phyloP scores from a whole-genome alignment of 2,113 vertebrate species.

The Silurus meridionalis region DNA sequence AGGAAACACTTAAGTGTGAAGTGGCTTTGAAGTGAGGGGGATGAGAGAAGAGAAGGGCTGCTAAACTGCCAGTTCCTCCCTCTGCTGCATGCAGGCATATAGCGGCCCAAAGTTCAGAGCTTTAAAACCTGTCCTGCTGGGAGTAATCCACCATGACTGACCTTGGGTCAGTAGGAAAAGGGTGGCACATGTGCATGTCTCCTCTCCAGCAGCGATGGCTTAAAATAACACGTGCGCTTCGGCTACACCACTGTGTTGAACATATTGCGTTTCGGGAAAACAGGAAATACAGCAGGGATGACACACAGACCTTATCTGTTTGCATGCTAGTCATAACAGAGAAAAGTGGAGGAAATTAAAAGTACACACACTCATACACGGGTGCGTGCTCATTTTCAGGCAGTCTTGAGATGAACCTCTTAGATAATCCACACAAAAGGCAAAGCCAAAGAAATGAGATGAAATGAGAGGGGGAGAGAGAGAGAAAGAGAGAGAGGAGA shows the following conservation, averaged over 20 bases:
- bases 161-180: slow-evolving; percentile 31
- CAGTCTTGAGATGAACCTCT: slow-evolving; percentile 36
- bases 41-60: slow-evolving; percentile 37
- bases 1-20: slow-evolving; percentile 51
- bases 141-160: slow-evolving; percentile 36
- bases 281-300: slow-evolving; percentile 6
- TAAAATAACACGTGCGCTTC: slow-evolving; percentile 35
- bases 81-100: slow-evolving; percentile 20
- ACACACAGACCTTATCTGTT: slow-evolving; percentile 22
- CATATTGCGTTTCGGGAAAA: neutral
- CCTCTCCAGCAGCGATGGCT: slow-evolving; percentile 21
- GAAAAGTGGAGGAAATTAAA: slow-evolving; percentile 18
- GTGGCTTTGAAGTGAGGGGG: slow-evolving; percentile 54
- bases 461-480: neutral
- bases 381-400: slow-evolving; percentile 21
- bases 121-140: slow-evolving; percentile 39
- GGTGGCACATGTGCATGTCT: slow-evolving; percentile 19
- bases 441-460: slow-evolving; percentile 29
- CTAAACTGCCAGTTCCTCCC: slow-evolving; percentile 48
- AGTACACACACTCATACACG: slow-evolving; percentile 13
- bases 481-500: slow-evolving; percentile 12
- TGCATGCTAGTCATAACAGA: slow-evolving; percentile 29
- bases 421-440: slow-evolving; percentile 43
- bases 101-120: slow-evolving; percentile 36
- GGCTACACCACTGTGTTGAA: neutral